These are phyloP conservation scores for Dusona sp. DNA, from an alignment of 2,888 invertebrate species.

Conservation along the genomic window DNA sequence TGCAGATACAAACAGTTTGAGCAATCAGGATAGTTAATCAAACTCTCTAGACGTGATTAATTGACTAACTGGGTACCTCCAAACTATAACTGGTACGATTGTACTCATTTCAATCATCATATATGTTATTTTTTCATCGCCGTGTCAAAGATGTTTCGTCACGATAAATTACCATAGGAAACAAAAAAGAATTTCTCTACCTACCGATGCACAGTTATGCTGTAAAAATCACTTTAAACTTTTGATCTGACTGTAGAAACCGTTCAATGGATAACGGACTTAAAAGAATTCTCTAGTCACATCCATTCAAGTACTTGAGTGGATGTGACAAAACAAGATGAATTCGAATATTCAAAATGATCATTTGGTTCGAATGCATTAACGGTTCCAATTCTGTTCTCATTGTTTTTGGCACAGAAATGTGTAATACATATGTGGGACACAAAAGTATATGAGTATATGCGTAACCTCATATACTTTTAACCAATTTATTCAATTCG, in stretches of 20 bases:
- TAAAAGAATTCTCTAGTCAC: neutral
- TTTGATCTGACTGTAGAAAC: neutral
- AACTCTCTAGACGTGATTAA: neutral
- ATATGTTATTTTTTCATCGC: neutral
- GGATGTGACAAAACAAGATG: neutral
- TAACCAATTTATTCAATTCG: constrained; percentile 49
- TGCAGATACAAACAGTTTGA: neutral
- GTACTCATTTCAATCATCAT: neutral
- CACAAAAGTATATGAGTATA: too few species aligned
- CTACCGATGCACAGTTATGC: neutral
- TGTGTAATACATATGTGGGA: neutral
- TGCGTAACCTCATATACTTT: neutral
- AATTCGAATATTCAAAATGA: neutral
- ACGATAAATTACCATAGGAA: neutral
- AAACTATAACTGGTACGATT: neutral
- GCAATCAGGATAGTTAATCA: neutral
- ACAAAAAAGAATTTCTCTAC: neutral
- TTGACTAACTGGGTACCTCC: neutral
- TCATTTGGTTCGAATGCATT: neutral
- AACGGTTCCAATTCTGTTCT: neutral
- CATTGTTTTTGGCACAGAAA: neutral
- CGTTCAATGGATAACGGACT: neutral
- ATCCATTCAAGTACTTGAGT: neutral
- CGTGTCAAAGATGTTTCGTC: neutral
- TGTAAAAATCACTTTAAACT: neutral